A percentile compares a stretch with the other conserved stretches of the same genome.
phyloP scores from a whole-genome alignment of 2,888 invertebrate species.

The Nemurella pictetii region DNA sequence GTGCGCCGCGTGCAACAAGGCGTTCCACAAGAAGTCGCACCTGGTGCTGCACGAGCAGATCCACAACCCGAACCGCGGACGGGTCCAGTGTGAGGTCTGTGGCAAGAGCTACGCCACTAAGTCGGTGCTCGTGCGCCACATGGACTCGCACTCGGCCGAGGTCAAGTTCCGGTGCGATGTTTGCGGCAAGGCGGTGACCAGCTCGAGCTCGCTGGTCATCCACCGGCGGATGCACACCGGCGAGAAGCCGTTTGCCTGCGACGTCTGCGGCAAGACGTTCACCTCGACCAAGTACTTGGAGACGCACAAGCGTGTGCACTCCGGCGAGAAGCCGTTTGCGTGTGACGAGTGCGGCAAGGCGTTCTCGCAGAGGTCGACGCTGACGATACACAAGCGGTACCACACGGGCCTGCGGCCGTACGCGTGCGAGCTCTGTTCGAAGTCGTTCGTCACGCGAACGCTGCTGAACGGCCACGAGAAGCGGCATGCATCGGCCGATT shows the following conservation, averaged over 20 bases:
- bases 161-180: conserved; percentile 52
- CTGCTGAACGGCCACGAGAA: conserved; percentile 37
- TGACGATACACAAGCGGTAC: conserved; percentile 31
- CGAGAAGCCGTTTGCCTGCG: conserved; percentile 35
- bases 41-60: conserved; percentile 46
- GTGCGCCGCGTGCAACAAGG: conserved; percentile 47
- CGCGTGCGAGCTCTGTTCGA: conserved; percentile 47
- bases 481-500: conserved; percentile 23
- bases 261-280: conserved; percentile 30
- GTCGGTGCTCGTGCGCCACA: conserved; percentile 42
- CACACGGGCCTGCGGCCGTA: conserved; percentile 46
- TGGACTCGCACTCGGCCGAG: conserved; percentile 48
- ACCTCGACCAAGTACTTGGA: conserved; percentile 32
- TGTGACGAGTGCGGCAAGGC: conserved; percentile 31
- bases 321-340: conserved; percentile 32
- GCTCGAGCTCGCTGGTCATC: conserved; percentile 49
- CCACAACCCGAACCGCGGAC: conserved; percentile 43
- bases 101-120: not conserved
- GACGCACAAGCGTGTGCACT: conserved; percentile 34
- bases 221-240: conserved; percentile 38
- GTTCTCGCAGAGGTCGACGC: conserved; percentile 30
- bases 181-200: conserved; percentile 56
- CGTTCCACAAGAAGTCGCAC: conserved; percentile 48
- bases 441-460: conserved; percentile 41
- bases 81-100: conserved; percentile 52